Evolutionary conservation across 2,888 invertebrate species (phyloP).

Genomic region (Ametastegia equiseti): DNA sequence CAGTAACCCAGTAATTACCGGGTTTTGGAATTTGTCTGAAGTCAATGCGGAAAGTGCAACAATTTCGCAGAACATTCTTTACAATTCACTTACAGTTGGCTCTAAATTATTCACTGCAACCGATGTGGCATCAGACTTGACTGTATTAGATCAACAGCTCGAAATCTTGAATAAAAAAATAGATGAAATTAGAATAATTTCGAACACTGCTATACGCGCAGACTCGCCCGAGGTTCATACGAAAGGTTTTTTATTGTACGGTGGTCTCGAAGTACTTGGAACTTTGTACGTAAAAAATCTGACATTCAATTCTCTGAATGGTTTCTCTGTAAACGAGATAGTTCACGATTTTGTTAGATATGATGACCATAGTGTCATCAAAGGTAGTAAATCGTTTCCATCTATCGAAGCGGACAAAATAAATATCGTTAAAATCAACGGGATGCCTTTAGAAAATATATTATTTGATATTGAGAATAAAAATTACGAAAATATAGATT

Average conservation of each 20-base stretch:
- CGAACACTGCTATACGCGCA: constrained; percentile 50
- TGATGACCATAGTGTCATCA: constrained; percentile 55
- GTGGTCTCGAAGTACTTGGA: constrained; percentile 67
- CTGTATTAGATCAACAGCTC: constrained; percentile 45
- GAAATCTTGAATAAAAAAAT: constrained; percentile 50
- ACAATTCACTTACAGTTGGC: constrained; percentile 55
- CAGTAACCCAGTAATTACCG: constrained; percentile 55
- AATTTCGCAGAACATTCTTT: constrained; percentile 53
- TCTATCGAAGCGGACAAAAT: constrained; percentile 62
- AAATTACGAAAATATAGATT: constrained; percentile 59
- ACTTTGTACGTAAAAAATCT: constrained; percentile 64
- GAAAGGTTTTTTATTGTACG: constrained; percentile 68
- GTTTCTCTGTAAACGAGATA: constrained; percentile 61
- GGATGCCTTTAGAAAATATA: constrained; percentile 63
- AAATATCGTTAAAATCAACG: constrained; percentile 66
- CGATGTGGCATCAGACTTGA: constrained; percentile 52
- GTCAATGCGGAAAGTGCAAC: constrained; percentile 52
- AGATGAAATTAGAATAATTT: constrained; percentile 54
- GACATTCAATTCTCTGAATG: constrained; percentile 66
- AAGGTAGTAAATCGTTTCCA: constrained; percentile 59
- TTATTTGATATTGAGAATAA: constrained; percentile 66
- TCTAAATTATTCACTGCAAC: constrained; percentile 41
- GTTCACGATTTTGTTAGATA: constrained; percentile 63
- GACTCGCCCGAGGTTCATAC: constrained; percentile 51
- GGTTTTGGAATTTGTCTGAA: constrained; percentile 60